phyloP scores from a whole-genome alignment of 2,797 vertebrate genomes.

The Hyperoplus lanceolatus region DNA sequence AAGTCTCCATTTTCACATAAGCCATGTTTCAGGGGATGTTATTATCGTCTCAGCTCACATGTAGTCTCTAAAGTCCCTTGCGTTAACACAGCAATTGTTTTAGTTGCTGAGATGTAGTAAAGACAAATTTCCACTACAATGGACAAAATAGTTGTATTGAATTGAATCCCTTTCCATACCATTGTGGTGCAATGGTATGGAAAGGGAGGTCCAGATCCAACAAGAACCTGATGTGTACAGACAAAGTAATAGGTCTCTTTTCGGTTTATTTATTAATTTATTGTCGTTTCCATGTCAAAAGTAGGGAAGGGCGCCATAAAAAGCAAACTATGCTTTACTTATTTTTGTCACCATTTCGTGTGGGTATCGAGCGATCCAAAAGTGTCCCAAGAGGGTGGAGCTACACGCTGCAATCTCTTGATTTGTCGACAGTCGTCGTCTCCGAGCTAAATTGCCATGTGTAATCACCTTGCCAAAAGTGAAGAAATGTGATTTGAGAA shows the following conservation, averaged over 20 bases:
- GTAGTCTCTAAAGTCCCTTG: slow-evolving; percentile 4
- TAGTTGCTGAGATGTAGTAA: neutral
- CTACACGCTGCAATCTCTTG: too few species aligned
- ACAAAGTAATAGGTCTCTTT: neutral
- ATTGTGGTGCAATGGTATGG: neutral
- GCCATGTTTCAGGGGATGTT: slow-evolving; percentile 3
- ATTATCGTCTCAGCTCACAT: slow-evolving; percentile 21
- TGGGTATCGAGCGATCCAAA: too few species aligned
- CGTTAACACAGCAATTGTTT: slow-evolving; percentile 4
- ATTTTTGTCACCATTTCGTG: too few species aligned
- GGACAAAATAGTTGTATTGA: neutral
- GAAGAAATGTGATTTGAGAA: too few species aligned
- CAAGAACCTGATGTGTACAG: neutral
- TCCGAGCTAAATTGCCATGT: too few species aligned
- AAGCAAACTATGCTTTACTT: too few species aligned
- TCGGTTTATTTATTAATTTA: neutral
- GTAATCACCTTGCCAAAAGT: too few species aligned
- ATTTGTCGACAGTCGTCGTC: too few species aligned
- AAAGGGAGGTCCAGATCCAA: neutral
- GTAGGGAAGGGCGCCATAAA: too few species aligned
- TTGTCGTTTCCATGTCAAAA: too few species aligned
- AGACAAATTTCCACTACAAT: slow-evolving; percentile 14
- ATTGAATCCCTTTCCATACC: neutral
- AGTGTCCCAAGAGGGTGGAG: too few species aligned
- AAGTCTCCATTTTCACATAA: slow-evolving; percentile 42